Conservation (phyloP, 2,113 vertebrate genomes). For the Dissostichus mawsoni region DNA sequence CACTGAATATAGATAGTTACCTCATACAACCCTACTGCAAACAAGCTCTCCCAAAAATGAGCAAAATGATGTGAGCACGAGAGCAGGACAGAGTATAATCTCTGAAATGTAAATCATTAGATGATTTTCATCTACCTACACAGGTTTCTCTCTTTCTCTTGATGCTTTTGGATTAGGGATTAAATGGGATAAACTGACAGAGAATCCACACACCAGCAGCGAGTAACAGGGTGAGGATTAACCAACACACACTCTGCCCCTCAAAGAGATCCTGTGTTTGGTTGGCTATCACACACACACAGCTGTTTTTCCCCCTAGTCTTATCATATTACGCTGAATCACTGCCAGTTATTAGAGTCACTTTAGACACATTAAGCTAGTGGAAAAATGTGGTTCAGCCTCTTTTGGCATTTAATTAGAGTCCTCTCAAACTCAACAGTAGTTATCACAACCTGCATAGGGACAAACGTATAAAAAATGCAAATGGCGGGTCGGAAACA, state of each 20-base stretch:
- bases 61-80: neutral
- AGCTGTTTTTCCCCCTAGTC: slow-evolving; percentile 6
- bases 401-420: neutral
- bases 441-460: too few species aligned
- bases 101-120: slow-evolving; percentile 17
- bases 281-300: slow-evolving; percentile 6
- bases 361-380: slow-evolving; percentile 16
- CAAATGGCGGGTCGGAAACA: too few species aligned
- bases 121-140: slow-evolving; percentile 11
- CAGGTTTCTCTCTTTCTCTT: slow-evolving; percentile 18
- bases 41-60: neutral
- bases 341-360: slow-evolving; percentile 31
- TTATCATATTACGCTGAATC: slow-evolving; percentile 44
- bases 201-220: slow-evolving; percentile 54
- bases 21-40: too few species aligned
- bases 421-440: slow-evolving; percentile 11
- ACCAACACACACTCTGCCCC: slow-evolving; percentile 52
- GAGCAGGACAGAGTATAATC: neutral
- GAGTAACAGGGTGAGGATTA: slow-evolving; percentile 72
- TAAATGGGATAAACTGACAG: slow-evolving; percentile 64
- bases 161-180: slow-evolving; percentile 62
- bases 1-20: too few species aligned
- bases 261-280: slow-evolving; percentile 57
- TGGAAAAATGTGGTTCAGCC: slow-evolving; percentile 17
- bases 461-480: too few species aligned